phyloP scores from a whole-genome alignment of 2,888 invertebrate species.

The Papilio gigon region DNA sequence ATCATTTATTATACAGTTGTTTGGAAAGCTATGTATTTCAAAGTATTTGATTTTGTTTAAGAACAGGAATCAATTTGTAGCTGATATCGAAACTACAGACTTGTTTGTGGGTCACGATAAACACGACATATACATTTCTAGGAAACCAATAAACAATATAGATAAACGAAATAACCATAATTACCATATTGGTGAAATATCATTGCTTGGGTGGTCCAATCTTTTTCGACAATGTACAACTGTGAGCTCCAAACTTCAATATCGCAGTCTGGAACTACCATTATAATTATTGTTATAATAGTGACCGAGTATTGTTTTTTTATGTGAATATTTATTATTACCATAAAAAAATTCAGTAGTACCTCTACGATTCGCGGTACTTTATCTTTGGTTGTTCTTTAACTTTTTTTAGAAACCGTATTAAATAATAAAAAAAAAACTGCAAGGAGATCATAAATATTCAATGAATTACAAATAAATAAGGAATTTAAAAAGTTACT shows the following conservation, averaged over 20 bases:
- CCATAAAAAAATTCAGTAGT: no score
- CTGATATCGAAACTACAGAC: not conserved
- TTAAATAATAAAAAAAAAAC: not conserved
- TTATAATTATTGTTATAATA: no score
- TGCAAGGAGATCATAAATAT: not conserved
- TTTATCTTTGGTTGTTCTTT: no score
- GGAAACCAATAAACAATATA: not conserved
- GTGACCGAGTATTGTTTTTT: no score
- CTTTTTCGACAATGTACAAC: not conserved
- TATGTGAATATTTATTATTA: no score
- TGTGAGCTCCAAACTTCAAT: not conserved
- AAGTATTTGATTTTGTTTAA: conserved; percentile 7
- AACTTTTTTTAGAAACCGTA: no score
- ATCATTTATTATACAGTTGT: conserved; percentile 9
- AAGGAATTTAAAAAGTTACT: not conserved
- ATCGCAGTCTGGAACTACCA: not conserved
- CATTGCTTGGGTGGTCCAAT: not conserved
- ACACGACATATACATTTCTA: not conserved
- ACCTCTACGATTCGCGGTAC: no score
- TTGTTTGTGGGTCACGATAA: not conserved
- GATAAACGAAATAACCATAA: not conserved
- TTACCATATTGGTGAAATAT: not conserved
- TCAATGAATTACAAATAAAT: not conserved
- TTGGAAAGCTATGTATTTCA: conserved; percentile 8
- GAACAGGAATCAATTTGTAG: not conserved